phyloP scores from a whole-genome alignment of 2,113 vertebrate genomes.

The Varanus komodoensis region DNA sequence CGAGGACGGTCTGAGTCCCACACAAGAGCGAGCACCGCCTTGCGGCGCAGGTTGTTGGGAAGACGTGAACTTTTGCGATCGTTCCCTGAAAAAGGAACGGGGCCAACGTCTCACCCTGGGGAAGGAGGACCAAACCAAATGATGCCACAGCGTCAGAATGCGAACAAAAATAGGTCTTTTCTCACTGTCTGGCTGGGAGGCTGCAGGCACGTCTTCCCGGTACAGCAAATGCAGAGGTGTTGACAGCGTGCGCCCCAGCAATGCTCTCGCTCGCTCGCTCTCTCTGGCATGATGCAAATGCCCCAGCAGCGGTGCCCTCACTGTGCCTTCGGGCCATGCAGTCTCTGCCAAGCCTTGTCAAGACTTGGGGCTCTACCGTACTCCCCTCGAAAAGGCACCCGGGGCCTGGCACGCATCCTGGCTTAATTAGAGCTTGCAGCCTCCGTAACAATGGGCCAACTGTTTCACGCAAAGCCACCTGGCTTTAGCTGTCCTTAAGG shows the following conservation, averaged over 20 bases:
- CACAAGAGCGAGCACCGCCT: neutral
- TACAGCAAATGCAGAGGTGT: neutral
- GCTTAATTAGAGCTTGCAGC: neutral
- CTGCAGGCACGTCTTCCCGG: neutral
- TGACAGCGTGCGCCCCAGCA: neutral
- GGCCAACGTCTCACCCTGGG: neutral
- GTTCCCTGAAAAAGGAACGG: neutral
- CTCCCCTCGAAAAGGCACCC: neutral
- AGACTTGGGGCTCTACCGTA: neutral
- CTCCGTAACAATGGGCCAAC: neutral
- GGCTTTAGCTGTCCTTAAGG: slow-evolving; percentile 3
- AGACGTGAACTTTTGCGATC: neutral
- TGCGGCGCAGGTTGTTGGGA: neutral
- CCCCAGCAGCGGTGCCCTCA: neutral
- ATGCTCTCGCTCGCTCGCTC: neutral
- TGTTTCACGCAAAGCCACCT: neutral
- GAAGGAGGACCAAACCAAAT: neutral
- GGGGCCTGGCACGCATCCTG: neutral
- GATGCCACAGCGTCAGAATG: neutral
- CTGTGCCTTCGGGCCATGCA: neutral
- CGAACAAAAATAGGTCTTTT: neutral
- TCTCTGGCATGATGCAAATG: neutral
- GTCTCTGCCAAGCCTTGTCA: neutral
- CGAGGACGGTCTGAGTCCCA: neutral
- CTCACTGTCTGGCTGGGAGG: neutral